Percentiles rank a stretch among this genome's conserved stretches.
These are phyloP conservation scores for Potamilus streckersoni DNA, from an alignment of 1,140 invertebrate genomes.

Conservation along the genomic window DNA sequence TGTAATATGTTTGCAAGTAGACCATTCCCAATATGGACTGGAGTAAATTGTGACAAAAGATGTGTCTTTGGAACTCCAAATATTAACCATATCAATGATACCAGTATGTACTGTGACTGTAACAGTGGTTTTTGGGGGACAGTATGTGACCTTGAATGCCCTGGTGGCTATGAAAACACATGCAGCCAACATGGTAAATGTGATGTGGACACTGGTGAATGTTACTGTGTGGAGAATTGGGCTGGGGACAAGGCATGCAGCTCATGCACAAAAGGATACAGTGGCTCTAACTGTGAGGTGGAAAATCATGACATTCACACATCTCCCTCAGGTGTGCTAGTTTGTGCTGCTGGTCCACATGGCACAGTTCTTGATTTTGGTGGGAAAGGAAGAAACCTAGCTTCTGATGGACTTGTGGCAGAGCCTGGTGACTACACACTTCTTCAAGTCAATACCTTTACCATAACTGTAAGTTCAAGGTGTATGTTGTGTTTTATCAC, in stretches of 20 bases:
- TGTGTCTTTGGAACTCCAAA: slow-evolving; percentile 18
- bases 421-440: no score
- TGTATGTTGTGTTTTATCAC: no score
- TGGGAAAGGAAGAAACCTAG: no score
- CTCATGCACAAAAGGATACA: slow-evolving; percentile 14
- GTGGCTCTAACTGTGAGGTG: slow-evolving; percentile 12
- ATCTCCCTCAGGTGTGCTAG: no score
- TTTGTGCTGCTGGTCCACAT: no score
- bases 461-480: no score
- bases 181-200: slow-evolving; percentile 27
- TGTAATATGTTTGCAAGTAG: slow-evolving; percentile 24
- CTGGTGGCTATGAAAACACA: slow-evolving; percentile 16
- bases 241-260: slow-evolving; percentile 12
- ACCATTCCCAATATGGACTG: slow-evolving; percentile 1
- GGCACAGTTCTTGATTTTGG: no score
- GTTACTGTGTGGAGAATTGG: slow-evolving; percentile 21
- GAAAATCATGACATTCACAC: no score
- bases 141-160: slow-evolving; percentile 21
- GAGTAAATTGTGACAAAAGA: slow-evolving; percentile 10
- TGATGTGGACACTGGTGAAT: slow-evolving; percentile 19
- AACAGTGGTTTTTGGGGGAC: slow-evolving; percentile 14
- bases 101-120: slow-evolving; percentile 8
- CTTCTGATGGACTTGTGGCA: no score
- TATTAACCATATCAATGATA: background rate
- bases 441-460: no score